phyloP scores from a whole-genome alignment of 2,797 vertebrate genomes.

The Decapterus maruadsi region DNA sequence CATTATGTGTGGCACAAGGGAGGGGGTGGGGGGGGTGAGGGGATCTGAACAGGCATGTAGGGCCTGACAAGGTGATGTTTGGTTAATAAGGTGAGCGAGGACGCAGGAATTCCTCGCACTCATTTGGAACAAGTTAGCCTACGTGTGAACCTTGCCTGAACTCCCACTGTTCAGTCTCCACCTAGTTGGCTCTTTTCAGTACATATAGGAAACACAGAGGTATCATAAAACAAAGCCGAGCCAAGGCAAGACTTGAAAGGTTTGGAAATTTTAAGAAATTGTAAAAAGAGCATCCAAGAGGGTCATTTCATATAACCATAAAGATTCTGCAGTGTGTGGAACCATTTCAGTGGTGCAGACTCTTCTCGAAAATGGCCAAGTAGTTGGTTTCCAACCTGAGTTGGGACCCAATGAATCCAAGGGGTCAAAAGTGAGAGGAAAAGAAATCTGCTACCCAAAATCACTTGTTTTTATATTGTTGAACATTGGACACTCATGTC shows the following conservation, averaged over 20 bases:
- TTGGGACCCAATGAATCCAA: not conserved
- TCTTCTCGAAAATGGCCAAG: slow-evolving; percentile 20
- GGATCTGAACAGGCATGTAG: slow-evolving; percentile 50
- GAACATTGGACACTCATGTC: not conserved
- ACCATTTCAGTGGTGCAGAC: not conserved
- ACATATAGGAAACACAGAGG: slow-evolving; percentile 31
- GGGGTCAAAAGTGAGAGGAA: not conserved
- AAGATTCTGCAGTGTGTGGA: slow-evolving; percentile 7
- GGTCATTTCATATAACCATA: slow-evolving; percentile 2
- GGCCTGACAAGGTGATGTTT: slow-evolving; percentile 69
- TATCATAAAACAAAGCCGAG: slow-evolving; percentile 28
- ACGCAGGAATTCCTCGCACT: slow-evolving; percentile 63
- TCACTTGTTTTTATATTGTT: not conserved
- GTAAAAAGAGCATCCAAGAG: slow-evolving; percentile 35
- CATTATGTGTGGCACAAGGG: slow-evolving; percentile 58
- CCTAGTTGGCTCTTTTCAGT: slow-evolving; percentile 6
- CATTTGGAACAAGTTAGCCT: slow-evolving; percentile 72
- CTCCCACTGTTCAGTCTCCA: slow-evolving; percentile 43
- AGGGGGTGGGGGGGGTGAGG: slow-evolving; percentile 53
- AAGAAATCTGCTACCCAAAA: not conserved
- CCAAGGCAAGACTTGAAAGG: slow-evolving; percentile 7
- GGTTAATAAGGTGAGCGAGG: slow-evolving; percentile 64
- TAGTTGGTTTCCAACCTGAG: not conserved
- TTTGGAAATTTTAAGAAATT: slow-evolving; percentile 37
- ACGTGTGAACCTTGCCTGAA: slow-evolving; percentile 61